Conservation (phyloP, 2,888 invertebrate species). For the Tolmerus cingulatus region DNA sequence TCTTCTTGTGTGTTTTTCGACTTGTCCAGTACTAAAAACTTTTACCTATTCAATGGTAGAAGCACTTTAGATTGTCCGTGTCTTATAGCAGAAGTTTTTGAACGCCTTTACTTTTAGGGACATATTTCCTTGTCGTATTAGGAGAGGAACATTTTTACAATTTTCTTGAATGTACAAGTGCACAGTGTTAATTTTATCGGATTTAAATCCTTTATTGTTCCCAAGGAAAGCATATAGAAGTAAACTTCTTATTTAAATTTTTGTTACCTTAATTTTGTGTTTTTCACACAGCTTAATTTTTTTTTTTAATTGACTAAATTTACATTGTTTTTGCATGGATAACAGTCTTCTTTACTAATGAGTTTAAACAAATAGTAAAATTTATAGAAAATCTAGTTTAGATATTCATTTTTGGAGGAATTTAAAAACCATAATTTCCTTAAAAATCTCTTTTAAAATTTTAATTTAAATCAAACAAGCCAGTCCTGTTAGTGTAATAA, state of each 20-base stretch:
- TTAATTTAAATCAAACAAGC: neutral
- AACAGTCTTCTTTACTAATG: neutral
- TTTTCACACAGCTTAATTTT: neutral
- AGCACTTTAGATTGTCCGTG: neutral
- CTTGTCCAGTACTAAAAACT: neutral
- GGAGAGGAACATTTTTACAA: neutral
- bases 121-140: neutral
- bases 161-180: neutral
- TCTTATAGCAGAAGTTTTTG: neutral
- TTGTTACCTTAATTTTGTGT: neutral
- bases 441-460: too few species aligned
- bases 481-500: neutral
- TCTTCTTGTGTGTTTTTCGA: neutral
- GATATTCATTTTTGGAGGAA: too few species aligned
- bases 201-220: neutral
- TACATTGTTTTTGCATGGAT: neutral
- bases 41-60: neutral
- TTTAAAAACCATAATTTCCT: too few species aligned
- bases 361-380: neutral
- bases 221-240: neutral
- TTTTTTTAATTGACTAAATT: neutral
- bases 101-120: neutral
- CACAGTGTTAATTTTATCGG: neutral
- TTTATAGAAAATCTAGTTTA: too few species aligned
- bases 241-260: neutral